These are phyloP conservation scores for Arenicola marina DNA, from an alignment of 2,888 invertebrate species.

Conservation along the genomic window DNA sequence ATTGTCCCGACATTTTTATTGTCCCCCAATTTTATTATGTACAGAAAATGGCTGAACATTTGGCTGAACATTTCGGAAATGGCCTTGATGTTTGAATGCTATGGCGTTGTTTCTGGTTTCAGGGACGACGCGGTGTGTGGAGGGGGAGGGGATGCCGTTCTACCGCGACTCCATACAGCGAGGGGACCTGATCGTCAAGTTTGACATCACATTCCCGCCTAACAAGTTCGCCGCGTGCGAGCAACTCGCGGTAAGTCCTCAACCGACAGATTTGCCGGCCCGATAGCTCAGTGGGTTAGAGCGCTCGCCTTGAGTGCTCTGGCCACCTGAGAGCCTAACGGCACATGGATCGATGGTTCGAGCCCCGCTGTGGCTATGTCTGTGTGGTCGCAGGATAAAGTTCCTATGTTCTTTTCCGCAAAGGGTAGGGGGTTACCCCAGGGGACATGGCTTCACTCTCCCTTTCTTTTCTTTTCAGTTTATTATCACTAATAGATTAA, in stretches of 20 bases:
- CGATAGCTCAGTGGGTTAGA: too few relatives aligned
- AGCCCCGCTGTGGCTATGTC: neutral
- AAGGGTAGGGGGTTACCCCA: too few relatives aligned
- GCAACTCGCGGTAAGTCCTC: slow-evolving; percentile 63
- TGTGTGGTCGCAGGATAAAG: too few relatives aligned
- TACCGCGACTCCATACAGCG: slow-evolving; percentile 82
- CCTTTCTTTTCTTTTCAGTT: too few relatives aligned
- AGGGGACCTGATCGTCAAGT: slow-evolving; percentile 85
- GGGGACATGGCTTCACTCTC: too few relatives aligned
- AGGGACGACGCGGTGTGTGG: slow-evolving; percentile 72
- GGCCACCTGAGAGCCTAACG: neutral
- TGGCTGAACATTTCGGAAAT: neutral
- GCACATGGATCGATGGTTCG: neutral
- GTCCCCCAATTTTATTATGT: neutral
- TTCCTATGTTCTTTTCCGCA: too few relatives aligned
- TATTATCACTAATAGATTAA: too few relatives aligned
- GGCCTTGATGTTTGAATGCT: neutral
- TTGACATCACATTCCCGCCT: slow-evolving; percentile 81
- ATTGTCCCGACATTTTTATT: too few relatives aligned
- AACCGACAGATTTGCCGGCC: neutral
- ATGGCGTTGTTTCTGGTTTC: neutral
- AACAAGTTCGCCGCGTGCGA: slow-evolving; percentile 73
- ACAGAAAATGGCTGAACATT: neutral
- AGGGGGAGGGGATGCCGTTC: slow-evolving; percentile 88
- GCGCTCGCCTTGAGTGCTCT: neutral